Percentiles rank a stretch among this genome's conserved stretches.
Evolutionary conservation across 2,888 invertebrate genomes (phyloP).

Genomic region (Anagyrus pseudococci): DNA sequence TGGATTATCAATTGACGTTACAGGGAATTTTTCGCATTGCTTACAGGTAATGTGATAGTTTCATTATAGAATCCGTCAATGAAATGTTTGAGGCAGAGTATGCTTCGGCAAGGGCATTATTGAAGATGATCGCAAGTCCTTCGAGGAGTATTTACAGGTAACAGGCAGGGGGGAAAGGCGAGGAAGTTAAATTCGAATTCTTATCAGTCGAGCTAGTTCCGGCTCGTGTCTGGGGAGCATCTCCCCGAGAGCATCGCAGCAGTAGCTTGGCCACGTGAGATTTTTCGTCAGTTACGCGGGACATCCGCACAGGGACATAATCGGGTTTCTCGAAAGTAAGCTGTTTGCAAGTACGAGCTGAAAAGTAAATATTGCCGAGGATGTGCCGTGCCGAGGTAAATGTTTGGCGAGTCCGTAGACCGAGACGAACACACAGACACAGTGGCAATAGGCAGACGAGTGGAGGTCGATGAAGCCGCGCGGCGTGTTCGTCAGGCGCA

Average conservation of each 20-base stretch:
- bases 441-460: conserved; percentile 16
- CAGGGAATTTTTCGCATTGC: too few relatives aligned
- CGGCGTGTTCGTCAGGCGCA: too few relatives aligned
- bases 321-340: conserved; percentile 46
- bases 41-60: too few relatives aligned
- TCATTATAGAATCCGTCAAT: too few relatives aligned
- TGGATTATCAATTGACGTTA: too few relatives aligned
- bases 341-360: conserved; percentile 49
- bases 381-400: conserved; percentile 50
- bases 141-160: conserved; percentile 26
- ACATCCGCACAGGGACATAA: conserved; percentile 15
- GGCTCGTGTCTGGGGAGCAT: too few relatives aligned
- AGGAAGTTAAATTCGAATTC: conserved; percentile 23
- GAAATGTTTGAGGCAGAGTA: background rate
- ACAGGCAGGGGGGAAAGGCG: background rate
- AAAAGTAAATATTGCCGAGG: conserved; percentile 50
- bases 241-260: too few relatives aligned
- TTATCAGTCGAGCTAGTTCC: conserved; percentile 13
- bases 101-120: conserved; percentile 15
- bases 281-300: too few relatives aligned
- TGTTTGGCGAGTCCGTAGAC: conserved; percentile 48
- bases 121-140: conserved; percentile 13
- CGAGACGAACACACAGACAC: conserved; percentile 41
- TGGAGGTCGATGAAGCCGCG: too few relatives aligned
- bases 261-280: too few relatives aligned